Conservation (phyloP, 2,113 vertebrate species). For the Centropus bengalensis region DNA sequence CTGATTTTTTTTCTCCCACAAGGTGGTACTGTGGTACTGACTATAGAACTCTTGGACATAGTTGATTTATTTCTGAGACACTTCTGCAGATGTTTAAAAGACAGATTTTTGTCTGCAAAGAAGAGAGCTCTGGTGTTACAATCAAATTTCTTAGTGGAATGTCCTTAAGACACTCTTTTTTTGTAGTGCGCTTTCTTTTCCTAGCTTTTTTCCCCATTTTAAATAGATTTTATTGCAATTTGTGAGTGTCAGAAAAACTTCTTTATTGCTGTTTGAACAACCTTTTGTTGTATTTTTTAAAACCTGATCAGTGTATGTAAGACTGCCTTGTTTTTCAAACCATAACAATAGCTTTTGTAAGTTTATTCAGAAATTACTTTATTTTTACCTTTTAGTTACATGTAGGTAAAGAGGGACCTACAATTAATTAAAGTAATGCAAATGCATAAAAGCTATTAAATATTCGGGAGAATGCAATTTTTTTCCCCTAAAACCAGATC, state of each 20-base stretch:
- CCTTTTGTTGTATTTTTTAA: background rate
- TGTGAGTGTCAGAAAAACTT: background rate
- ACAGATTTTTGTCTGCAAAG: slow-evolving; percentile 58
- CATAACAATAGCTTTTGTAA: background rate
- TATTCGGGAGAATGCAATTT: background rate
- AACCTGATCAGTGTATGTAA: background rate
- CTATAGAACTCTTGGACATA: background rate
- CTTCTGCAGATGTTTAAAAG: slow-evolving; percentile 59
- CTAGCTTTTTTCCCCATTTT: background rate
- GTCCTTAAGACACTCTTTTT: background rate
- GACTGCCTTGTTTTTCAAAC: background rate
- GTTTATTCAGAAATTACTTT: background rate
- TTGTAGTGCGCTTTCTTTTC: background rate
- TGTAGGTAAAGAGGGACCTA: background rate
- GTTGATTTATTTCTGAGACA: slow-evolving; percentile 51
- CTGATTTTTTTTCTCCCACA: slow-evolving; percentile 62
- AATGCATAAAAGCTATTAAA: background rate
- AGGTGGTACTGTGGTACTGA: slow-evolving; percentile 81
- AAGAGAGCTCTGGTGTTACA: slow-evolving; percentile 39
- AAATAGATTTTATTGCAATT: background rate
- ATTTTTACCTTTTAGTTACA: background rate
- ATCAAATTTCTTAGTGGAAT: slow-evolving; percentile 27
- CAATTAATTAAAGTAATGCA: background rate
- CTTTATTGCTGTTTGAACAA: background rate
- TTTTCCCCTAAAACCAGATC: background rate